Base-by-base conservation (phyloP, 2,888 invertebrate species). In the Lycophotia porphyrea region DNA sequence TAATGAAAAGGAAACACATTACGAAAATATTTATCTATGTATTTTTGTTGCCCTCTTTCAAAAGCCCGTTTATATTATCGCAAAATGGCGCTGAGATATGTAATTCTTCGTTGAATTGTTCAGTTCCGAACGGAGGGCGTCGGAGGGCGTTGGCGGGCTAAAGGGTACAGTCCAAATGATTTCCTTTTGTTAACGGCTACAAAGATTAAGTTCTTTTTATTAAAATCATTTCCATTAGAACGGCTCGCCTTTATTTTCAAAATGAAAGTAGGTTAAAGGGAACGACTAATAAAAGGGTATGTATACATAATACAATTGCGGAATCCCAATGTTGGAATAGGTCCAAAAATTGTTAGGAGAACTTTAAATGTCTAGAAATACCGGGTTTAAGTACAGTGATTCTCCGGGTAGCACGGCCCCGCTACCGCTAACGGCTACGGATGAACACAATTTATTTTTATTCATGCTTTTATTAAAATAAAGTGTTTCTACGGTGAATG, bases 201-300 rank as follows among this genome's bases (percentile, higher is more conserved):
- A 81, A 82, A 87, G 85, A 87, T 87, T 87, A 81, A 87, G 80
- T 80, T 87, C 85, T 82, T 87, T 85, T 87, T 87, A 85, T 85
- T 84, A 87, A 84, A 88, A 85, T 87, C 34, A 87, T 88, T 88
- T 88, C 52, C 75, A 77, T 65, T 76, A 71, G 70, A 79, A 80
- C 58, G 67, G 76, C 42, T 58, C 68, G 71, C 74, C 67, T 82
- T 80, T 81, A 87, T 88, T 80, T 88, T 72, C 73, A 71, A 55
- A 69, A 73, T 65, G 66, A 78, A 86, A 84, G 71, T 80, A 73
- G 71, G 72, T 70, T 71, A 74, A 86, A 82, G 78, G 71, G 76
- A 67, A 67, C 36, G 65, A 63, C 64, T 76, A 76, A 78, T 79
- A 76, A 74, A 84, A 81, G 68, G 69, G 74, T 82, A 81, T 66